phyloP scores from a whole-genome alignment of 2,113 vertebrate genomes.

The Actenoides hombroni region DNA sequence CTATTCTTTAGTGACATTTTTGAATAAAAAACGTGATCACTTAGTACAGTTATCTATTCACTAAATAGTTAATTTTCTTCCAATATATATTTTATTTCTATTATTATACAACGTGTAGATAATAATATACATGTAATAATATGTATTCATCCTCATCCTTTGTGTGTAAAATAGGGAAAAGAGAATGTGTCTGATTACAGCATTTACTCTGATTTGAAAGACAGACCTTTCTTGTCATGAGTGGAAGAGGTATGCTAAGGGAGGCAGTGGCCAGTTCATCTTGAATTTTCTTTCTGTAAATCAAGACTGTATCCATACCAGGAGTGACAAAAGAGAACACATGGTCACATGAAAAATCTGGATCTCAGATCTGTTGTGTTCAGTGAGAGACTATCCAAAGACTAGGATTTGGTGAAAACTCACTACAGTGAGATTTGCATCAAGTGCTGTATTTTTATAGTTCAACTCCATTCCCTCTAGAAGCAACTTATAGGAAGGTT shows the following conservation, averaged over 20 bases:
- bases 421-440: background rate
- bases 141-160: background rate
- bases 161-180: background rate
- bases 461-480: background rate
- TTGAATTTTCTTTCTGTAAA: background rate
- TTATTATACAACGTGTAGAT: background rate
- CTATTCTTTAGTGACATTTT: background rate
- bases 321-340: background rate
- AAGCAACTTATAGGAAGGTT: background rate
- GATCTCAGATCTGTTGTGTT: background rate
- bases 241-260: background rate
- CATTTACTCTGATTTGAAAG: background rate
- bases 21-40: background rate
- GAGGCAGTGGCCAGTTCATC: background rate
- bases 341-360: background rate
- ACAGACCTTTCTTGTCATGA: background rate
- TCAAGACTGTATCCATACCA: background rate
- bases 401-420: background rate
- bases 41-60: background rate
- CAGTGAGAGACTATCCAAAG: background rate
- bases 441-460: background rate
- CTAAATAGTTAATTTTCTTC: background rate
- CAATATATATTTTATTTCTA: background rate
- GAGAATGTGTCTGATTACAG: background rate
- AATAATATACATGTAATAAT: background rate